phyloP scores from a whole-genome alignment of 2,888 invertebrate species.

The Drosophila peninsularis region DNA sequence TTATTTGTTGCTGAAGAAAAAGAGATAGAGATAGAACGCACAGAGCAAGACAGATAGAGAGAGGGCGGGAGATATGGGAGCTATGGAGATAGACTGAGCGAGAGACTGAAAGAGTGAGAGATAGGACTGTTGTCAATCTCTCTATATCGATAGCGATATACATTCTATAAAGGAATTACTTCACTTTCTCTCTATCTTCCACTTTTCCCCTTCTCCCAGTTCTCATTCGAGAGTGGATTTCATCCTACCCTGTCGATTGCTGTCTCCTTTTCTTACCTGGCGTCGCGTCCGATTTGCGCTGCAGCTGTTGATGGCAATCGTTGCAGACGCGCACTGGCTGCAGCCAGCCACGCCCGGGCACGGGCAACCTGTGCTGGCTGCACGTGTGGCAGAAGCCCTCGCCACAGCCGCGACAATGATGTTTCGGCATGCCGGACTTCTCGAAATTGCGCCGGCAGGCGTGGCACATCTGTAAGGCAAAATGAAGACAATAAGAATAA shows the following conservation, averaged over 20 bases:
- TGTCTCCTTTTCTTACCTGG: slow-evolving; percentile 61
- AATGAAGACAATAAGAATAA: neutral
- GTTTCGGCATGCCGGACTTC: slow-evolving; percentile 87
- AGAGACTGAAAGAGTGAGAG: too few relatives aligned
- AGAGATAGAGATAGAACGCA: neutral
- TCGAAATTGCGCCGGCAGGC: slow-evolving; percentile 87
- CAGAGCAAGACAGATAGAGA: neutral
- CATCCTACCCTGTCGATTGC: neutral
- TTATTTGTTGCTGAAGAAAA: neutral
- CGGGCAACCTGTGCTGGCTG: slow-evolving; percentile 88
- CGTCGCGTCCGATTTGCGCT: slow-evolving; percentile 71
- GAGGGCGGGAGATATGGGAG: neutral
- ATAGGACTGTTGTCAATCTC: too few relatives aligned
- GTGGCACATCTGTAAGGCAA: slow-evolving; percentile 86
- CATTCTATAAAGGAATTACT: too few relatives aligned
- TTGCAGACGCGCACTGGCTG: slow-evolving; percentile 90
- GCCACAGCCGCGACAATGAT: slow-evolving; percentile 92
- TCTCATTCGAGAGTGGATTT: too few relatives aligned
- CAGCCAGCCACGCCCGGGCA: slow-evolving; percentile 90
- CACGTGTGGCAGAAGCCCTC: slow-evolving; percentile 92
- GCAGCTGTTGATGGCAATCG: slow-evolving; percentile 86
- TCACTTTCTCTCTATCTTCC: neutral
- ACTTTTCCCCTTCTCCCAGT: too few relatives aligned
- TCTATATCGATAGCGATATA: too few relatives aligned
- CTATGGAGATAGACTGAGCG: neutral